Base-by-base conservation (phyloP, 2,113 vertebrate genomes). In the Agelaius phoeniceus region DNA sequence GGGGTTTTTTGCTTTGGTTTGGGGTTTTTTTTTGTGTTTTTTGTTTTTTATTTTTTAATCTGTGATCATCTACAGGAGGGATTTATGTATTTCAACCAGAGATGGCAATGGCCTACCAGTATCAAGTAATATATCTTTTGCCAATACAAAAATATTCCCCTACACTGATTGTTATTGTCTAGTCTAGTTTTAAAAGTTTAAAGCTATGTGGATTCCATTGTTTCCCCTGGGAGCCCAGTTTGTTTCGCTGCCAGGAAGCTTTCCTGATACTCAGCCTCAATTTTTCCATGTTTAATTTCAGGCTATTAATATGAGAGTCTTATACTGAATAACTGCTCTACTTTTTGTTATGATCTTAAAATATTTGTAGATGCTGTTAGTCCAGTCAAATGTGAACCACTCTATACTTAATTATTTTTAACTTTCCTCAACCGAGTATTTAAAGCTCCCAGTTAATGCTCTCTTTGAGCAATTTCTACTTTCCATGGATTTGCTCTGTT, bases 281-380 rank as follows among this genome's bases (percentile, higher is more conserved):
- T 75, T 96, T 97, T 97, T 97, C 96, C 92, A 90, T 97, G 95
- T 96, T 96, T 96, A 90, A 95, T 92, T 96, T 97, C 94, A 93
- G 73, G 46, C 93, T 96, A 96, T 96, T 96, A 96, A 90, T 97
- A 84, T 82, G 44, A 80, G 43, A 84, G 48, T 63, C 37, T 92
- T 33, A 69, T 67, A 39, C 54, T 86, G 68, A 80, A 88, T 59
- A 96, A 65, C 54, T 87, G 17, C 71, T 88, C 75, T 62, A 61
- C 69, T 90, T 94, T 83, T 66, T 89, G 54, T 93, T 93, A 57
- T 81, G n/a, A 58, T 88, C 65, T 78, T 73, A 80, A 87, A 93
- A 78, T 92, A 86, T 82, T 94, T 84, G 52, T 89, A 72, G 80
- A 89, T 88, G 31, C 54, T 91, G 31, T 78, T 54, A 73, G 28